Evolutionary conservation across 2,888 invertebrate species (phyloP), one percentile per base, ranked within the genome.

Genomic region (Drosophila anceps): DNA sequence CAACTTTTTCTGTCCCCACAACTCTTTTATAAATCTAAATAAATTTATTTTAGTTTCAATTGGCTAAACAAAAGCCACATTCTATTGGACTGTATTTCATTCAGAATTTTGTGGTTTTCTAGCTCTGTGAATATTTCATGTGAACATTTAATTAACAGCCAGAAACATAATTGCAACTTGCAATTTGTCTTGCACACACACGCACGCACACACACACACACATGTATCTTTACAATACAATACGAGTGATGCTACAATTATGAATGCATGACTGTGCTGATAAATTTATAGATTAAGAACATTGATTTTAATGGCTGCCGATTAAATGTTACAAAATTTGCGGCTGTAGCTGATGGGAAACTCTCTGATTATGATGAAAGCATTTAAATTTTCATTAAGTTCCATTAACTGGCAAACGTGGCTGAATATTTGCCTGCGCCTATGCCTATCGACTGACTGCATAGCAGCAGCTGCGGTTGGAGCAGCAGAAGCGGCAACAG

Each of bases 341-440:
- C 46, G 27, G 41, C 33, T 51, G 46, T 15, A 2, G 35, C n/a
- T 33, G 12, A 37, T 41, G 12, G 18, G 46, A 53, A 53, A 12
- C 35, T 41, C 44, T 15, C 24, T 12, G 20, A 18, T 13, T 15
- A 27, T 46, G 46, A 46, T 53, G 54, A 59, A 43, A 29, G 63
- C 78, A 73, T 76, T 87, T 69, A 69, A 69, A 73, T 76, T 73
- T 82, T 79, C 79, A 84, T 82, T 81, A 78, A 59, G 63, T 59
- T 61, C 61, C 54, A 61, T 79, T 64, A 62, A 29, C 53, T 43
- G 61, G 53, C 73, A 69, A 50, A n/a, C 53, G n/a, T 46, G 74
- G 59, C 27, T 53, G 71, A 61, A 62, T 62, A 68, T 60, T 54
- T 48, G 20, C 29, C 37, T 53, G 60, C 27, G 74, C 55, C 55